Evolutionary conservation across 2,888 invertebrate species (phyloP), one percentile per base, ranked within the genome.

Genomic region (Protodeltote pygarga): DNA sequence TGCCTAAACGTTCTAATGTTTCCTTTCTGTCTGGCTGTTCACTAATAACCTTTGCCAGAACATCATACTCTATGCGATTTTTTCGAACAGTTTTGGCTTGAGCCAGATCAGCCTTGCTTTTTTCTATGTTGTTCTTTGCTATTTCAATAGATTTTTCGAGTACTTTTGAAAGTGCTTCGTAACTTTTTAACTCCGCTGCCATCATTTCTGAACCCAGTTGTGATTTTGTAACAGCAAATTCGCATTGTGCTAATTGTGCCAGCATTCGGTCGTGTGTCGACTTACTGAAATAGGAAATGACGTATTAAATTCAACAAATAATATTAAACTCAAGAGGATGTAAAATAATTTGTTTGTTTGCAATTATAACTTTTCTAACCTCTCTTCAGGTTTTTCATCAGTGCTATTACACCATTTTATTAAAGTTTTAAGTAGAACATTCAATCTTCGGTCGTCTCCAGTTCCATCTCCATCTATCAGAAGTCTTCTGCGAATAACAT

Each of bases 381-480:
- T 95, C 62, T 95, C 95, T 67, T 94, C 94, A 1, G 93, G 86
- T 33, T 94, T 93, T 33, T 95, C 94, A 42, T 95, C 95, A 1
- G 93, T 82, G 34, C 93, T 93, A 71, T 94, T 95, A 41, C 95
- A 94, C 96, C 96, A 97, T 87, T 96, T 97, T 28, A 96, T 94
- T 48, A 97, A 94, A 13, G 96, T 95, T 89, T 97, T 98, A 5
- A 98, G 85, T 10, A 98, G 89, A 42, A 96, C 95, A 78, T 97
- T 97, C 11, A 99, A 93, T 46, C 98, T 93, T 45, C 98, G 94
- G 79, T 99, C 99, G 79, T 99, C 99, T 11, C 98, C 98, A 5
- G 97, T 98, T 4, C 99, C 99, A 92, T 99, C 99, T 9, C 99
- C 99, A 82, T 99, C 99, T 71, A 99, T 98, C 17, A 99, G 87